Evolutionary conservation across 2,797 vertebrate genomes (phyloP), one percentile per base, ranked within the genome.

Genomic region (Dryobates pubescens): DNA sequence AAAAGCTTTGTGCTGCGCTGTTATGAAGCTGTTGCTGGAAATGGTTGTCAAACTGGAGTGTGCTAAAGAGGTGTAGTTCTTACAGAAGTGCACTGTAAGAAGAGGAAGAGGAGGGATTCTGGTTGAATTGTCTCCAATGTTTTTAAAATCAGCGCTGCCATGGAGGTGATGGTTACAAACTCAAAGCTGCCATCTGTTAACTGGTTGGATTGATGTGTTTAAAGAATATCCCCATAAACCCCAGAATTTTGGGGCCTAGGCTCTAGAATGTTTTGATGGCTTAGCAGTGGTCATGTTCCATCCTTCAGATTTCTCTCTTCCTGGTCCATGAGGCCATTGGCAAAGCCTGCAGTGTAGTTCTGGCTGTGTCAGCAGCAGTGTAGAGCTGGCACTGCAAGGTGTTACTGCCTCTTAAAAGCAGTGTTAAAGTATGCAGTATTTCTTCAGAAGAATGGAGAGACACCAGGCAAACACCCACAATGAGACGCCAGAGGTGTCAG

Each of bases 41-140:
- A 62, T 1, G 3, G 56, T 76, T 78, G n/a, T 51, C 30, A 18
- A 26, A 80, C 43, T 88, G 30, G 26, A 86, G 71, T 88, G 72
- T 92, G 78, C 45, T 83, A 53, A 84, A 91, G 71, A 83, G 72
- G 71, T 77, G 88, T 30, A 72, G 45, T 94, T 94, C 73, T 93
- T 93, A 88, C 74, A 83, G 89, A 95, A 89, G 72, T 95, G 93
- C 95, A 96, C 90, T 96, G 95, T 92, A 90, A 84, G 75, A 92
- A 82, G 59, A 76, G 59, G 58, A 92, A 71, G 65, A 82, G 1
- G 24, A 86, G 47, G 53, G 65, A 65, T 89, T 61, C 85, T 67
- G 49, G 27, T 82, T 89, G 69, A 75, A 64, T 70, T 67, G 29
- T 57, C 17, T 93, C 76, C 24, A 5, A 62, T 80, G 36, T 51